Evolutionary conservation across 2,888 invertebrate species (phyloP).

Genomic region (Linnaemya tessellans): DNA sequence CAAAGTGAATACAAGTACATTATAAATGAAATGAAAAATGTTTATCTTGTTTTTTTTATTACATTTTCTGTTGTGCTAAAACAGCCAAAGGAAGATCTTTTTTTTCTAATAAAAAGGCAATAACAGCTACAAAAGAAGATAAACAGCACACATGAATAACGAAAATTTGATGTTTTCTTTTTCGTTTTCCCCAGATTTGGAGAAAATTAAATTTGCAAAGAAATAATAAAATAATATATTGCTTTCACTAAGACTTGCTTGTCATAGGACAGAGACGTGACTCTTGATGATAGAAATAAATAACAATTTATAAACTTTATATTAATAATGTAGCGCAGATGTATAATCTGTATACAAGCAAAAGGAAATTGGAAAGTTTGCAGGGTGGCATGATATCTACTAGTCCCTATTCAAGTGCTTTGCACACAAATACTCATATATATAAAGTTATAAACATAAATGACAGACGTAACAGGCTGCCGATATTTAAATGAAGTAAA

Average conservation of each 20-base stretch:
- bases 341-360: slow-evolving; percentile 14
- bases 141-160: slow-evolving; percentile 55
- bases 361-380: neutral
- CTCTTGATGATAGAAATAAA: slow-evolving; percentile 9
- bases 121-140: neutral
- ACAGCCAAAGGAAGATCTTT: slow-evolving; percentile 13
- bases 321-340: slow-evolving; percentile 35
- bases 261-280: slow-evolving; percentile 43
- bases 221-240: slow-evolving; percentile 19
- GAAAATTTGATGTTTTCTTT: slow-evolving; percentile 57
- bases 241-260: slow-evolving; percentile 19
- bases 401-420: neutral
- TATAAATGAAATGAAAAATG: slow-evolving; percentile 52
- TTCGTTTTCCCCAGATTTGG: neutral
- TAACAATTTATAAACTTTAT: slow-evolving; percentile 32
- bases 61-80: neutral
- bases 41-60: slow-evolving; percentile 34
- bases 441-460: neutral
- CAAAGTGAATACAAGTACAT: slow-evolving; percentile 49
- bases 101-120: slow-evolving; percentile 4
- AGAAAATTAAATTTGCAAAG: slow-evolving; percentile 15
- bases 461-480: neutral
- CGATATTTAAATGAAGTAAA: neutral
- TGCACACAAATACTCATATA: neutral
- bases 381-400: neutral